Evolutionary conservation across 2,113 vertebrate species (phyloP), one percentile per base, ranked within the genome.

Genomic region (Tauraco erythrolophus): DNA sequence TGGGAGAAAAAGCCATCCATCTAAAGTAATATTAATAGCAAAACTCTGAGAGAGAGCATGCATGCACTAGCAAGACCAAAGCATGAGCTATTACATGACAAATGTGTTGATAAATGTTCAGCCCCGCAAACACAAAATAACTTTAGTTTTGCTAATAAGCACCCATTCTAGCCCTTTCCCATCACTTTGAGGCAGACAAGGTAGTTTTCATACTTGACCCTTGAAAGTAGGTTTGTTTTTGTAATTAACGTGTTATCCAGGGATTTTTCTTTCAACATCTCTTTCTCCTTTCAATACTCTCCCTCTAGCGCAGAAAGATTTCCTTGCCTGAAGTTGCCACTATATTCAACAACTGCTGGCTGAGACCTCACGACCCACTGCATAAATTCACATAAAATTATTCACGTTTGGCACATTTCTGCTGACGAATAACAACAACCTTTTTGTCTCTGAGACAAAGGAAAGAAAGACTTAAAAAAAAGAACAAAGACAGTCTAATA

Each of bases 21-120:
- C 61, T 96, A 30, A 91, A 96, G 53, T 84, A 97, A 97, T 97
- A 96, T 88, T 93, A 97, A 96, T 25, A 89, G 83, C 65, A 80
- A 95, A 97, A 93, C 89, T 91, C 88, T 46, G 57, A 81, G 84
- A 92, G 70, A 88, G 76, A 76, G 72, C 56, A 82, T 72, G 61
- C 74, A 64, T 69, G 50, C 8, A 18, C 83, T 95, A 96, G 50
- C 89, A 51, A 78, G 69, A 95, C 61, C 91, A 85, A 95, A 69
- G 46, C 46, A 39, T 15, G 77, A 96, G 31, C 53, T 75, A 91
- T 82, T 84, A 64, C 27, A 57, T 57, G 75, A 95, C 80, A 95
- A 94, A 84, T 18, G 35, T 78, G 22, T 24, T 81, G 81, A 87
- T 96, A 85, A 91, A 84, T 84, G 88, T 56, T 71, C 58, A 86